Base-by-base conservation (phyloP, 1,140 invertebrate genomes). In the Drosophila sp. region DNA sequence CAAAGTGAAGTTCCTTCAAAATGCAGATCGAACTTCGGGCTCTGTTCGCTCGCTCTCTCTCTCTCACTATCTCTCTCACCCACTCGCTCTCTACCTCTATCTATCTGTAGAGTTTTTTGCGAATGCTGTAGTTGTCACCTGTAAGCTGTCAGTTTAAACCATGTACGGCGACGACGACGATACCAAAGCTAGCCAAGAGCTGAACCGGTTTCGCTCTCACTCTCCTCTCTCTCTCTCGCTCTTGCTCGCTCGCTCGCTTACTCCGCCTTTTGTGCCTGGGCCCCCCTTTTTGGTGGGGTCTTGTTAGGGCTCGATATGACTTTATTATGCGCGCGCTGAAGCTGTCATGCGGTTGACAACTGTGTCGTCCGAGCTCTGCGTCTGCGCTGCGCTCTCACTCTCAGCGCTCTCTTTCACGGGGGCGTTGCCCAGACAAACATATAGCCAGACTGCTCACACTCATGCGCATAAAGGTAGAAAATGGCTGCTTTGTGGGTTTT, bases 291-390 rank as follows among this genome's bases (percentile, higher is more conserved):
- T 58, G 25, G 66, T 69, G 72, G 71, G 82, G 67, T 65, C 84
- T 89, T 89, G 84, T 89, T 89, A 89, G 84, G 76, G 71, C 69
- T 62, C 84, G 74, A 89, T 89, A 89, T 89, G 84, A 89, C 84
- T 89, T 89, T 89, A 89, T 89, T 89, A 89, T 80, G 86, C 83
- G 73, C 72, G 72, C 70, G 76, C 76, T 79, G 84, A 75, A 89
- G 84, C 84, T 89, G 84, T 89, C 84, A 89, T 79, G 78, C 80
- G 84, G 84, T 89, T 89, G 84, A 89, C 84, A 89, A 89, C 84
- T 89, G 80, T 89, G 84, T 89, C 84, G 80, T 73, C 41, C 10
- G 67, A 66, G 61, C 56, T 69, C 76, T 60, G 80, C 84, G 82
- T 63, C 77, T 76, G 70, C 78, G 81, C 74, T 27, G 58, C 72